Evolutionary conservation across 2,113 vertebrate genomes (phyloP).

Genomic region (Perognathus longimembris): DNA sequence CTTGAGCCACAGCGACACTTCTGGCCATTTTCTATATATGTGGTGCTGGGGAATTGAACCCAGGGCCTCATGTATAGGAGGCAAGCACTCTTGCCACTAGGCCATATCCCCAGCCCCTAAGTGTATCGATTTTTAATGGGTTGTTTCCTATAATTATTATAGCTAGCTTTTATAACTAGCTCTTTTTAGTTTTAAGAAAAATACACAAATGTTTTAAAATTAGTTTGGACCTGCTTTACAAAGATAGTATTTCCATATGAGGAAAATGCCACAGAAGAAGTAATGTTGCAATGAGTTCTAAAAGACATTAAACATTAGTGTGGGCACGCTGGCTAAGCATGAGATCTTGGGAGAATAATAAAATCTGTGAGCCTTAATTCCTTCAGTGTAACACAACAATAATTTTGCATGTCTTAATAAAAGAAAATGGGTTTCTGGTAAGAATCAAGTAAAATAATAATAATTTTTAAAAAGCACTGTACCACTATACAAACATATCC

Average conservation of each 20-base stretch:
- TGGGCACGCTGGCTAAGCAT: background rate
- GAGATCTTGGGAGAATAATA: background rate
- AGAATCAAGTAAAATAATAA: conserved; percentile 34
- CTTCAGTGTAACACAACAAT: background rate
- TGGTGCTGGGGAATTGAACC: too few relatives aligned
- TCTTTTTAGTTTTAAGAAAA: background rate
- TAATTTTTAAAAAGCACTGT: background rate
- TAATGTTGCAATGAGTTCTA: background rate
- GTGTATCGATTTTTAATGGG: background rate
- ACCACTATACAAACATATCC: conserved; percentile 28
- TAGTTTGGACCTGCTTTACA: background rate
- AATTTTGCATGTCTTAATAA: background rate
- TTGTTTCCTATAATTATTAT: background rate
- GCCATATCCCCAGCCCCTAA: too few relatives aligned
- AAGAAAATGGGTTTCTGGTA: background rate
- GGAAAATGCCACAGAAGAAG: conserved; percentile 8
- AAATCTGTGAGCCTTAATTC: background rate
- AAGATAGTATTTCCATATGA: background rate
- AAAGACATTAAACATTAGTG: background rate
- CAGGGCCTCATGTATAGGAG: too few relatives aligned
- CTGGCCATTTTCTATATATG: too few relatives aligned
- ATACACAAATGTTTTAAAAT: background rate
- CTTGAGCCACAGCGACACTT: too few relatives aligned
- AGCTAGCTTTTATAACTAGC: background rate
- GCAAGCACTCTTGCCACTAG: too few relatives aligned